Percentiles rank a stretch among this genome's conserved stretches.
Evolutionary conservation across 92 coral and sea anemone genomes (phyloP).

Genomic region (Palythoa heliodiscus): DNA sequence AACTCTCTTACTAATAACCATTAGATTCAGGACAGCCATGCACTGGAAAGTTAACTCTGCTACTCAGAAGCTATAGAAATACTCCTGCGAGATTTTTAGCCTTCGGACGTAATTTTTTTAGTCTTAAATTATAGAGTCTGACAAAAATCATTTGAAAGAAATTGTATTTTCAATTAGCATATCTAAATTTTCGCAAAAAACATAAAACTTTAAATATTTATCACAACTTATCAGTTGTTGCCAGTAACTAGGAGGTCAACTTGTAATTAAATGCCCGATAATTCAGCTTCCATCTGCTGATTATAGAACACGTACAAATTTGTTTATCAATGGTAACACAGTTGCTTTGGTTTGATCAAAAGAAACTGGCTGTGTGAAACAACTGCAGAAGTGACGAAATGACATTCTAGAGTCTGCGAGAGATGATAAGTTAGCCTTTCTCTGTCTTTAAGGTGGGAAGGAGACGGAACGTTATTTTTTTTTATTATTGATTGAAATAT

Average conservation of each 20-base stretch:
- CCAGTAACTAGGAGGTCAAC: not conserved
- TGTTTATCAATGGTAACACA: not conserved
- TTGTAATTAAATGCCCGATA: not conserved
- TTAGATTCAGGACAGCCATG: too few species aligned
- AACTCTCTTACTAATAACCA: too few species aligned
- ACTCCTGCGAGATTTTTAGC: not conserved
- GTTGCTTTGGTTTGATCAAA: not conserved
- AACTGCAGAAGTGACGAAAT: not conserved
- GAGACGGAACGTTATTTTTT: not conserved
- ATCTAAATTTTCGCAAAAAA: not conserved
- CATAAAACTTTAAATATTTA: slow-evolving; percentile 11
- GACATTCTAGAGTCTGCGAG: not conserved
- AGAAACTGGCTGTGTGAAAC: not conserved
- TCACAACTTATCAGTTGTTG: slow-evolving; percentile 1
- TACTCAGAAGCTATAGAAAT: too few species aligned
- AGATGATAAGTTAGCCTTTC: not conserved
- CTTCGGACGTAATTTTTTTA: not conserved
- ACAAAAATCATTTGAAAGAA: not conserved
- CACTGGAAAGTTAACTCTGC: too few species aligned
- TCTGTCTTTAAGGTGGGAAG: not conserved
- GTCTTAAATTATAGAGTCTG: not conserved
- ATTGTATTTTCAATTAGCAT: not conserved
- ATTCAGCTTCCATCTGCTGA: not conserved
- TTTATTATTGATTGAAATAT: not conserved
- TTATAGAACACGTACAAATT: not conserved